Evolutionary conservation across 2,113 vertebrate species (phyloP), one percentile per base, ranked within the genome.

Genomic region (Chionodraco myersi): DNA sequence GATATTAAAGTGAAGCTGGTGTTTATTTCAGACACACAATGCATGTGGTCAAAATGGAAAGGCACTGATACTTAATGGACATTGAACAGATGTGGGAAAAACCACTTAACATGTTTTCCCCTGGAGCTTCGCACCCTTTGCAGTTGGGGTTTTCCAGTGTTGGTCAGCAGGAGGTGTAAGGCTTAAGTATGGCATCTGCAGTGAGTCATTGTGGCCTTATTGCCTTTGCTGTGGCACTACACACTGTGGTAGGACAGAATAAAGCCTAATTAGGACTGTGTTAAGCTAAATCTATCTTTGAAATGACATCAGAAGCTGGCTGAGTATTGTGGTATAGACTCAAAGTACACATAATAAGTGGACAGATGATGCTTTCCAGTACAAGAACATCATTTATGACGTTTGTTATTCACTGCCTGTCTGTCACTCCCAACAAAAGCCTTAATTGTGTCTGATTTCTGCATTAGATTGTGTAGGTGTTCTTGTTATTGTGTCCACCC

Each of bases 121-220:
- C 21, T 21, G 21, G 45, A 69, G 26, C 23, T 48, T 73, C 10
- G 72, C 77, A 66, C 30, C 51, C 36, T 73, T 75, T 68, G 11
- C 34, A 47, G 45, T 30, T 56, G 67, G 82, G 68, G 54, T 76
- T 92, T 88, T 89, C 74, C 85, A 84, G 16, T 11, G 44, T 77
- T 47, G 71, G 41, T 80, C 67, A 49, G 34, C 61, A 68, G 15
- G 30, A 67, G 56, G 51, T 60, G 30, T 66, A 68, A 66, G 41
- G 64, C 14, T 65, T 41, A 64, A 69, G 21, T 75, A 60, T 71
- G 36, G n/a, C 41, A 67, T 59, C 63, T 59, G 41, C 48, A 60
- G 11, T 81, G 84, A 80, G 72, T 89, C 77, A 87, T 86, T 58
- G 65, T 74, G 30, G 34, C 68, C 64, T 60, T 26, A 48, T 64